phyloP scores from a whole-genome alignment of 2,113 vertebrate species.

The Prunella fulvescens region DNA sequence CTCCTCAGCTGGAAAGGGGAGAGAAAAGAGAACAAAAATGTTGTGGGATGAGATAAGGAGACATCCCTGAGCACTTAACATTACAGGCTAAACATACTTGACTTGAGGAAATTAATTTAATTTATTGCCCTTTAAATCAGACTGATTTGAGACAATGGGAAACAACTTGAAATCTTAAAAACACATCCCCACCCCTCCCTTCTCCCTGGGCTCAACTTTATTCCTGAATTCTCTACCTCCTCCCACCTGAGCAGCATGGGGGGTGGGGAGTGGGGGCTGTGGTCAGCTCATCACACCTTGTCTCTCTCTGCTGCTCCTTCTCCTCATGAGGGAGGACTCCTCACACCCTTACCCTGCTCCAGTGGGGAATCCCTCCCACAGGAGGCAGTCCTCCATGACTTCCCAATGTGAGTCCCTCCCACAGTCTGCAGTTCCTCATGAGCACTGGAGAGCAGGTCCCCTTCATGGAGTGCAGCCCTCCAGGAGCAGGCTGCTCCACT shows the following conservation, averaged over 20 bases:
- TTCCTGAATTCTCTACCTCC: not conserved
- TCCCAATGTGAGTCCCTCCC: not conserved
- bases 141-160: not conserved
- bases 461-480: accelerated
- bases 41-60: not conserved
- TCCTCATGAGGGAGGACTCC: not conserved
- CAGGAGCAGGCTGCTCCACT: not conserved
- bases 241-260: accelerated
- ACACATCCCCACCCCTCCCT: not conserved
- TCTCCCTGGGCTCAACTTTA: not conserved
- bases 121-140: not conserved
- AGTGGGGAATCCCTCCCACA: not conserved
- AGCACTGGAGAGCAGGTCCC: accelerated
- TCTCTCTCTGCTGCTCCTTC: not conserved
- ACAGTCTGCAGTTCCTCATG: not conserved
- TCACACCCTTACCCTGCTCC: not conserved
- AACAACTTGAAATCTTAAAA: not conserved
- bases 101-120: not conserved
- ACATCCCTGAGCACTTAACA: not conserved
- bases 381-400: not conserved
- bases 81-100: not conserved
- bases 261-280: not conserved
- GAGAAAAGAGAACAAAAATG: not conserved
- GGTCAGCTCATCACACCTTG: accelerated
- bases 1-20: not conserved